Percentiles rank a stretch among this genome's conserved stretches.
These are phyloP conservation scores for Drosophila pandora DNA, from an alignment of 1,140 invertebrate genomes.

Conservation along the genomic window DNA sequence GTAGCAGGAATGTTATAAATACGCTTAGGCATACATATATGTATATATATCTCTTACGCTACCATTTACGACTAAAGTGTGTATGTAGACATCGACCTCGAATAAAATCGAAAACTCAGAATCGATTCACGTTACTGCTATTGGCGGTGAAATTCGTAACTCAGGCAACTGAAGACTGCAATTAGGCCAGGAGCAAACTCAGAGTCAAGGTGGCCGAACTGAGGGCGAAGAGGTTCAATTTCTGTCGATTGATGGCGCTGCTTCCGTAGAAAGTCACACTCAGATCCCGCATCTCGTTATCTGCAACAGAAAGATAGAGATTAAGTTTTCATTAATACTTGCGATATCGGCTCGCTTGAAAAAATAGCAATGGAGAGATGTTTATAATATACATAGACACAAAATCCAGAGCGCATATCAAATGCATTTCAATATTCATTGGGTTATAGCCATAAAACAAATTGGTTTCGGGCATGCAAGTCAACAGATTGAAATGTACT, in stretches of 20 bases:
- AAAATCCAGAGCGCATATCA: conserved; percentile 15
- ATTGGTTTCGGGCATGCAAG: conserved; percentile 43
- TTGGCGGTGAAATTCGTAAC: conserved; percentile 75
- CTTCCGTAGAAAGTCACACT: conserved; percentile 83
- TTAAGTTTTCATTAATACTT: conserved; percentile 27
- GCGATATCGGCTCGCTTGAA: not conserved
- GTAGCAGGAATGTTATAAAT: conserved; percentile 31
- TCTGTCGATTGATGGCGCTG: conserved; percentile 66
- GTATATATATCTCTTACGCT: conserved; percentile 27
- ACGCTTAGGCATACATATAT: conserved; percentile 20
- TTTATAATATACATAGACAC: conserved; percentile 8
- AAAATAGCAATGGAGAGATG: not conserved
- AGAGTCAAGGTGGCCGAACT: conserved; percentile 59
- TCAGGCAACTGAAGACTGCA: conserved; percentile 29
- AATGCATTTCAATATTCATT: conserved; percentile 44
- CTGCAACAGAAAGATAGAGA: conserved; percentile 54
- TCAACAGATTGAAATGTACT: conserved; percentile 47
- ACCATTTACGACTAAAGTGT: conserved; percentile 43
- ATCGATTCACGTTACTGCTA: conserved; percentile 56
- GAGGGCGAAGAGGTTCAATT: conserved; percentile 61
- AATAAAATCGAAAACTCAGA: conserved; percentile 23
- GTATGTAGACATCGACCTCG: conserved; percentile 27
- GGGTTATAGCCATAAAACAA: conserved; percentile 41
- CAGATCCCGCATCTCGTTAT: conserved; percentile 82
- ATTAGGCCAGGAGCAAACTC: conserved; percentile 62